These are phyloP conservation scores for Eurytoma adleriae DNA, from an alignment of 2,888 invertebrate genomes.

Conservation along the genomic window DNA sequence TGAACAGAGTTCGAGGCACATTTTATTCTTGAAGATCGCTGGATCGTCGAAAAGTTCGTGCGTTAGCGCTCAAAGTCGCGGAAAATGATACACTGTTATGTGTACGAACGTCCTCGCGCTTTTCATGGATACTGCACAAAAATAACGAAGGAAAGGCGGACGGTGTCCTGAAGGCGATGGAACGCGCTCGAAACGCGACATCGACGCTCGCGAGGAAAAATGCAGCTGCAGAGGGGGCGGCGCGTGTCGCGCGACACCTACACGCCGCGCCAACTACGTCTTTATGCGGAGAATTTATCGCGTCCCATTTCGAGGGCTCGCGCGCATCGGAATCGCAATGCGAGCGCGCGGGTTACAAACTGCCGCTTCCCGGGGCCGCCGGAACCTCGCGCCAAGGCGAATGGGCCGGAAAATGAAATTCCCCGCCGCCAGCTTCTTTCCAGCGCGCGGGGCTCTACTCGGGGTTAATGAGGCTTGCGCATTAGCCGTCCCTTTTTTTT, in stretches of 20 bases:
- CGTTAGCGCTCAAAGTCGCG: no score
- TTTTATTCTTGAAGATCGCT: no score
- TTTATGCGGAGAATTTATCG: conserved; percentile 52
- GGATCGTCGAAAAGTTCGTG: no score
- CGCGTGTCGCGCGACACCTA: background rate
- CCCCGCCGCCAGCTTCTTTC: conserved; percentile 55
- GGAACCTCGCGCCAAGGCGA: conserved; percentile 57
- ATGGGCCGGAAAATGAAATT: conserved; percentile 68
- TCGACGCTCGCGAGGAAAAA: background rate
- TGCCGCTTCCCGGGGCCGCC: background rate
- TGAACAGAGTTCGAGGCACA: no score
- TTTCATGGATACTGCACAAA: background rate
- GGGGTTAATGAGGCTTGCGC: conserved; percentile 31
- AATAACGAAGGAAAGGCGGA: background rate
- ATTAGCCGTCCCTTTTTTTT: conserved; percentile 1
- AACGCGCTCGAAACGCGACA: background rate
- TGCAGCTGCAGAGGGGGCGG: background rate
- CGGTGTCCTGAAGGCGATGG: no score
- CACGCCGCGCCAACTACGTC: conserved; percentile 28
- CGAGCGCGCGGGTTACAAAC: background rate
- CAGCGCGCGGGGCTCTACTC: background rate
- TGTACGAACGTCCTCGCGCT: background rate
- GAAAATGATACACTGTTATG: no score
- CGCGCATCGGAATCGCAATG: conserved; percentile 35
- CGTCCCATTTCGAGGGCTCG: conserved; percentile 28